These are phyloP conservation scores for Drosophila lacertosa DNA, from an alignment of 1,140 invertebrate species.

Conservation along the genomic window DNA sequence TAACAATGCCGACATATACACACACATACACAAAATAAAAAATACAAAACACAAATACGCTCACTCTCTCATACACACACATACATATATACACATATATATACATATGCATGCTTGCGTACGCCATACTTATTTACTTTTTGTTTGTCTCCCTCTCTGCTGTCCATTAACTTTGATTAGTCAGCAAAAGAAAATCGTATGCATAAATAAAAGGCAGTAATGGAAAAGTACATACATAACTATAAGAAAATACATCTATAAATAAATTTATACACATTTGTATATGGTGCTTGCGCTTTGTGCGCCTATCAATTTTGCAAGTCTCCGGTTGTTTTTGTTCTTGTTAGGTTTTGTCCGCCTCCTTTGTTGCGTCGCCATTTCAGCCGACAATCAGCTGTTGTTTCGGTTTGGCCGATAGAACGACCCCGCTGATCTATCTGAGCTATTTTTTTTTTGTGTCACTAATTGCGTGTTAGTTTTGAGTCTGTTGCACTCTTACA, in stretches of 20 bases:
- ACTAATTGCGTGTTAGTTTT: conserved; percentile 14
- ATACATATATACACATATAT: neutral
- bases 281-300: conserved; percentile 12
- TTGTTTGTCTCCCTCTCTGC: conserved; percentile 51
- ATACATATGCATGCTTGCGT: conserved; percentile 38
- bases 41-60: conserved; percentile 24
- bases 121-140: conserved; percentile 69
- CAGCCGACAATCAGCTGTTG: conserved; percentile 56
- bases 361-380: conserved; percentile 53
- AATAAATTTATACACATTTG: conserved; percentile 7
- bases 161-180: conserved; percentile 62
- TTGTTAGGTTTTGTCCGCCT: conserved; percentile 15
- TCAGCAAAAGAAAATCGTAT: conserved; percentile 49
- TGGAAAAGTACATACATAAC: conserved; percentile 26
- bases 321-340: conserved; percentile 34
- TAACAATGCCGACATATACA: conserved; percentile 50
- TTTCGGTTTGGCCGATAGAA: conserved; percentile 64
- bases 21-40: conserved; percentile 37
- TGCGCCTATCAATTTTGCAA: conserved; percentile 29
- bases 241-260: conserved; percentile 21
- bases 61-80: conserved; percentile 16
- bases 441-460: conserved; percentile 10
- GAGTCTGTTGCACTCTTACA: too few relatives aligned
- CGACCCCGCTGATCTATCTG: conserved; percentile 22
- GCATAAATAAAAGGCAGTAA: conserved; percentile 44